Base-by-base conservation (phyloP, 2,888 invertebrate genomes). In the Cheilosia impressa region DNA sequence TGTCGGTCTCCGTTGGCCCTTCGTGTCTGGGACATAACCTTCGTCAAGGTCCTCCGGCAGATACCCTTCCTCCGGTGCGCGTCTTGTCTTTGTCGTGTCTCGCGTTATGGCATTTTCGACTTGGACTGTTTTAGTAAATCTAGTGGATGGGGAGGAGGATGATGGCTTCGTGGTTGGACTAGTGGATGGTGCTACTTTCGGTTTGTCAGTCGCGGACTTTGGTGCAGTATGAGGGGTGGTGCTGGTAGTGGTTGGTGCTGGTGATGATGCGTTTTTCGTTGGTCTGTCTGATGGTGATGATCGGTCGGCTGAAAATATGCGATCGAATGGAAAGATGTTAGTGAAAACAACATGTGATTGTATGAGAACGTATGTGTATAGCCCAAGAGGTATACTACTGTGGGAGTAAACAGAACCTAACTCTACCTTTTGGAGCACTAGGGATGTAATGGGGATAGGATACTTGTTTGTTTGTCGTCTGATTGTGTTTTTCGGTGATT, bases 381-480 rank as follows among this genome's bases (percentile, higher is more conserved):
- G 50, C 52, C 55, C 45, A 69, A 47, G 34, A 43, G 60, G 19
- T 38, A 53, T 68, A 71, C 80, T 84, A 84, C 75, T 84, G 63
- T 53, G 85, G 85, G 60, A 68, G 57, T 77, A 85, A 72, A 77
- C 63, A 72, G 72, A 85, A 85, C 85, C 85, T 76, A 76, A 85
- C 85, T 85, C 85, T 85, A 85, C 85, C 85, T 85, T 85, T 85
- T 85, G 85, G 71, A 81, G 57, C 81, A 66, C 57, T 72, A 72
- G 81, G 80, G 27, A 85, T 76, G 76, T 81, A 81, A 81, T 85
- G 47, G 80, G 85, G 85, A 57, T 81, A 85, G 85, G 85, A 85
- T 81, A 81, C 81, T 71, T 81, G 85, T 85, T 85, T 85, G 63
- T 81, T 81, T 72, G 85, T 85, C 80, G 85, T 85, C 76, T 82